Conservation (phyloP, 1,140 invertebrate species). For the Yoshiicerus persimilis region DNA sequence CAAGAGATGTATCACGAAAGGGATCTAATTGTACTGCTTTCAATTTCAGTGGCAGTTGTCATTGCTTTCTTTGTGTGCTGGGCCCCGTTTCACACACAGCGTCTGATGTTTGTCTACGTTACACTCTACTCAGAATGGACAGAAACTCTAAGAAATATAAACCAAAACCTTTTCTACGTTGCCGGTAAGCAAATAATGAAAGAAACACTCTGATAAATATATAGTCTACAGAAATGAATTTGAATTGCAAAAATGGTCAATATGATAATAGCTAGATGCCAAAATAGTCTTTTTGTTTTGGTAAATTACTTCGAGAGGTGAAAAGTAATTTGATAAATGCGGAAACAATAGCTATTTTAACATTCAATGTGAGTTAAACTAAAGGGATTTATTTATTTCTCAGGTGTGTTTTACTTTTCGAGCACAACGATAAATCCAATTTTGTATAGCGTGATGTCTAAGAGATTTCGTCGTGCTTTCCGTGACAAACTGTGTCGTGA, state of each 20-base stretch:
- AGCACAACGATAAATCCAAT: conserved; percentile 88
- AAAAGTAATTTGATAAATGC: too few relatives aligned
- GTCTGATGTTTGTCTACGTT: conserved; percentile 55
- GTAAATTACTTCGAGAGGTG: too few relatives aligned
- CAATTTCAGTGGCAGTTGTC: conserved; percentile 62
- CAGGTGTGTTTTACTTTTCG: conserved; percentile 82
- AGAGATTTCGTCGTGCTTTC: conserved; percentile 68
- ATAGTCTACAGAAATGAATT: too few relatives aligned
- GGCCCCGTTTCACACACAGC: conserved; percentile 63
- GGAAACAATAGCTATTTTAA: too few relatives aligned
- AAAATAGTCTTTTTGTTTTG: too few relatives aligned
- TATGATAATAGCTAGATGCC: too few relatives aligned
- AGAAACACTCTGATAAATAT: not conserved
- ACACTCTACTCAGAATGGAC: conserved; percentile 49
- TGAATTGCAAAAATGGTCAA: too few relatives aligned
- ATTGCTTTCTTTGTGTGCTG: conserved; percentile 67
- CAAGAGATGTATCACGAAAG: too few relatives aligned
- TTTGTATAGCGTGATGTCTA: conserved; percentile 88
- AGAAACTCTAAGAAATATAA: conserved; percentile 48
- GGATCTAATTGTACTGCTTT: not conserved
- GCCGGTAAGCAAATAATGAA: conserved; percentile 7
- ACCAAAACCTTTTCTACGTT: conserved; percentile 52
- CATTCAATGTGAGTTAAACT: too few relatives aligned
- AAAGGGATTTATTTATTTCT: conserved; percentile 53
- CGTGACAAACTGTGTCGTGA: conserved; percentile 43